Base-by-base conservation (phyloP, 2,888 invertebrate species). In the Mythimna albipuncta region DNA sequence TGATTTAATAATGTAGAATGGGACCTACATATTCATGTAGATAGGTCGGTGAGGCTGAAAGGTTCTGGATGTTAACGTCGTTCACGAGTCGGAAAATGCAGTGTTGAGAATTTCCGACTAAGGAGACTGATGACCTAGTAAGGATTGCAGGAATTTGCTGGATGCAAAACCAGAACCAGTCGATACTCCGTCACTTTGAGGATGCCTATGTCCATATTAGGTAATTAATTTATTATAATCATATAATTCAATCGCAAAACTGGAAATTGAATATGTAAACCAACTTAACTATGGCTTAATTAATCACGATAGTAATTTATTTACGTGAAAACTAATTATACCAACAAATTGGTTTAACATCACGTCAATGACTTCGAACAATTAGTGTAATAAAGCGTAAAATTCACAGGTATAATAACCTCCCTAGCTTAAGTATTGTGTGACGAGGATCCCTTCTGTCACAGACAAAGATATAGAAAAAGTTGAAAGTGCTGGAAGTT, bases 381-480 rank as follows among this genome's bases (percentile, higher is more conserved):
- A 71, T 75, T 41, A 35, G n/a, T 21, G 4, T 50, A 70, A 32
- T 55, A 44, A 70, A 35, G 55, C 16, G 55, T 54, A 44, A 75
- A 72, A 72, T 54, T 66, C 41, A 69, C 64, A 65, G 32, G 38
- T 58, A 41, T 38, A 26, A 32, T 52, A 35, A 26, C 21, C 21
- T 61, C 47, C 41, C 13, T 38, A 19, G 52, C 52, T 74, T 65
- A 63, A 10, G 38, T 70, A 55, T 61, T 47, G 58, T 72, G 11
- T 35, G 47, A 71, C 57, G 50, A 38, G 11, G 21, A 44, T 55
- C 21, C 32, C 35, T 35, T 58, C 11, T 64, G 65, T 59, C 67
- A 69, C 10, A 19, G 11, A 7, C 68, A 19, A 72, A 69, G 82
- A 77, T 66, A 35, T 72, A 67, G 0, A 57, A 69, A 35, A 35